Base-by-base conservation (phyloP, 2,797 vertebrate genomes). In the Rhinogobio ventralis region DNA sequence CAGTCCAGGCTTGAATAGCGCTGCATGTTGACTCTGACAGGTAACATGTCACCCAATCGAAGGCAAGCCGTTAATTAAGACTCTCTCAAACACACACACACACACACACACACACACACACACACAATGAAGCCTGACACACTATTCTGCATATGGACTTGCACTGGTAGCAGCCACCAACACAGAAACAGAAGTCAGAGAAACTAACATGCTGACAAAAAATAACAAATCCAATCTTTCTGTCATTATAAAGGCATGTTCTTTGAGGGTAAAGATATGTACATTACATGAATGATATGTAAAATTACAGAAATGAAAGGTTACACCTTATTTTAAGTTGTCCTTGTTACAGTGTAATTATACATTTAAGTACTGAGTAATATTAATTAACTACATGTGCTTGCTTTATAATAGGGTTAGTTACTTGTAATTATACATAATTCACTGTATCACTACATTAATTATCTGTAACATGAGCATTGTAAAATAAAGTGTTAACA, bases 11-110 rank as follows among this genome's bases (percentile, higher is more conserved):
- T 84, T 84, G 82, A 84, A 84, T 69, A 79, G 74, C 51, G 36
- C 76, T 55, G 20, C 19, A 53, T 86, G 86, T 83, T 75, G 86
- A 81, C 82, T 80, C 60, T 86, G 86, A 90, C 87, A 90, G 87
- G 82, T 89, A 89, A 82, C 84, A 87, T 89, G 89, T 89, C 87
- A 90, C 86, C 87, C 77, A 85, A 84, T 85, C 84, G 84, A 81
- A 88, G 80, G 81, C 64, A 86, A 83, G 73, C 76, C 46, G 60
- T 85, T 90, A 89, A 90, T 90, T 87, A 90, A 90, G 87, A 87
- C 84, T 53, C 82, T 64, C 87, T 55, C 83, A 78, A 20, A 42
- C 60, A 51, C 45, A 23, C 84, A 45, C 39, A 46, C 68, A 57
- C 67, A 76, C 73, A 51, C 69, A 72, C 68, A 45, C 68, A 73